These are phyloP conservation scores for Caenorhabditis sp. DNA, from an alignment of 2,888 invertebrate genomes.

Conservation along the genomic window DNA sequence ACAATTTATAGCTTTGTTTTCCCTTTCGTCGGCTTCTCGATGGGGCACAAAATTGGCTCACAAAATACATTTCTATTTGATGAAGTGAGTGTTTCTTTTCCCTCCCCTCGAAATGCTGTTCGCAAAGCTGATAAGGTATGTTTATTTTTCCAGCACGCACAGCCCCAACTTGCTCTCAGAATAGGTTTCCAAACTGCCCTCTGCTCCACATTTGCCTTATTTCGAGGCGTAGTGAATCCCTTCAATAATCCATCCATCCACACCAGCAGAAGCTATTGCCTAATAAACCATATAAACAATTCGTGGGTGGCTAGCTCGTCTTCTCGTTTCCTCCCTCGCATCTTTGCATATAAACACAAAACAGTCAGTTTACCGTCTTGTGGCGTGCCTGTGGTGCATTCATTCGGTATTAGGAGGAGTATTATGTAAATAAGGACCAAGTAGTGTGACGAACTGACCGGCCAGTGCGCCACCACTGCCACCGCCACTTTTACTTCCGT, in stretches of 20 bases:
- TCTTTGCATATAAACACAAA: slow-evolving; percentile 10
- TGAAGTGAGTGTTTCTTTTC: neutral
- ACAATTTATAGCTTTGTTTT: slow-evolving; percentile 55
- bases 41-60: neutral
- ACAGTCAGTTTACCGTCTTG: slow-evolving; percentile 48
- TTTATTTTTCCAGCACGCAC: neutral
- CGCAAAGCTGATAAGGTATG: slow-evolving; percentile 18
- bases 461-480: slow-evolving; percentile 4
- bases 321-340: slow-evolving; percentile 3
- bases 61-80: slow-evolving; percentile 2
- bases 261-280: slow-evolving; percentile 3
- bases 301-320: neutral
- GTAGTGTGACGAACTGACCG: slow-evolving; percentile 50
- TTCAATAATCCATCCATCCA: slow-evolving; percentile 42
- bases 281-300: slow-evolving; percentile 50
- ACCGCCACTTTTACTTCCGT: slow-evolving; percentile 46
- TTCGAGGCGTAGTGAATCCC: slow-evolving; percentile 17
- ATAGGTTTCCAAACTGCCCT: slow-evolving; percentile 8
- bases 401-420: slow-evolving; percentile 45
- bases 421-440: slow-evolving; percentile 52
- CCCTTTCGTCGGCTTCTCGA: neutral
- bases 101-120: neutral
- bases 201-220: neutral
- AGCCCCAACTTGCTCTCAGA: neutral
- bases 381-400: slow-evolving; percentile 10